Base-by-base conservation (phyloP, 2,797 vertebrate species). In the Tiaroga cobitis region DNA sequence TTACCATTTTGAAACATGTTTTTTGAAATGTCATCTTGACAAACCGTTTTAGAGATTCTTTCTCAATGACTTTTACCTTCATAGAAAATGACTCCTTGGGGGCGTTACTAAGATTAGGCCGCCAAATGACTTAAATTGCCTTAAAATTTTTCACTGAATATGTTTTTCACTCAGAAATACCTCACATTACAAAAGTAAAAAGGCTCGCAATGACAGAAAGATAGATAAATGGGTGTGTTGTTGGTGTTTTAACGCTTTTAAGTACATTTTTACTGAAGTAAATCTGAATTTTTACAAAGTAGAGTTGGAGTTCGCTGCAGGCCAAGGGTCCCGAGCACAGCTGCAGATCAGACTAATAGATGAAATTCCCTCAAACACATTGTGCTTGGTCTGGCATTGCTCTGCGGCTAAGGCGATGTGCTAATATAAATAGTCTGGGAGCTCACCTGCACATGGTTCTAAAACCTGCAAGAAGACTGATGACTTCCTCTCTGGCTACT, bases 401-500 rank as follows among this genome's bases (percentile, higher is more conserved):
- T 93, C 90, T 83, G 75, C 85, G 89, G 90, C 83, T 88, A 32
- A 87, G 77, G 85, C 74, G 87, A 15, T 29, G 86, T 89, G 91
- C 91, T 92, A 88, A 90, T 90, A 83, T 77, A 90, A 88, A 89
- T 68, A 67, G 90, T 90, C 91, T 83, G 84, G 87, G 41, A 87
- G 89, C 91, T 93, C 90, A 93, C 92, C 92, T 93, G 92, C 83
- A 63, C 81, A 32, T 84, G 91, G 89, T 87, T 79, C 63, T 18
- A 73, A 41, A 81, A 85, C 85, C 88, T 43, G 88, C 78, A 69
- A 81, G 87, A 88, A 92, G 92, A 94, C 86, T 51, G 84, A 93
- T 88, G 90, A 92, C 91, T 93, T 93, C 92, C 93, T 91, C 82
- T 85, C 82, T 85, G 88, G 90, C 92, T 93, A 92, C 92, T 26